Base-by-base conservation (phyloP, 1,140 invertebrate species). In the Leptinotarsa undecemlineata region DNA sequence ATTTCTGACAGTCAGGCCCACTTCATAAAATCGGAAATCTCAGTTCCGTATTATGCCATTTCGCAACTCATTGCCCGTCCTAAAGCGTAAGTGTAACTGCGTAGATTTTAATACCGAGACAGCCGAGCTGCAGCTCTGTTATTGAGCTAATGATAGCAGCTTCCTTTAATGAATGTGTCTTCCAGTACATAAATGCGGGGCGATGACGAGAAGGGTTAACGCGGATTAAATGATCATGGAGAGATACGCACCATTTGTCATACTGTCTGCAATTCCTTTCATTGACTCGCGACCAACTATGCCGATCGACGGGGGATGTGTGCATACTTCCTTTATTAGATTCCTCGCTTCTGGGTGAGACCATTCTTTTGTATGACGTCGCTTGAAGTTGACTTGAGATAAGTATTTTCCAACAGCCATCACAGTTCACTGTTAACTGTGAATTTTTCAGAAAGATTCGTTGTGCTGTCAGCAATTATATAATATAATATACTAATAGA, bases 141-240 rank as follows among this genome's bases (percentile, higher is more conserved):
- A 57, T 57, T 19, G 17, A 57, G 51, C 51, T 57, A 57, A 57
- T 57, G 51, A 57, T n/a, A n/a, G 51, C 51, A 57, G 51, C 51
- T 14, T 57, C 6, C 33, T 72, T 51, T 42, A 48, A 72, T 72
- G 71, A 63, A 48, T 72, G 42, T 66, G 71, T 63, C 63, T 72
- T 61, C 62, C 14, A 64, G 72, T 62, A 73, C 73, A 76, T 80
- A 74, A 78, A 63, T 78, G 74, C 77, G 76, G 75, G 76, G 77
- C 72, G 81, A 82, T 78, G 81, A 82, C 80, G 80, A 75, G 81
- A 78, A 82, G 81, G 81, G 80, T 82, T 82, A 82, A 80, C 80
- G 76, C 71, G 77, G 80, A 82, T 82, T 82, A 82, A 82, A 81
- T 81, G 81, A 82, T 82, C 81, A 82, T 82, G 79, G 81, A 82